Conservation (phyloP, 2,113 vertebrate species). For the Marmota flaviventris region DNA sequence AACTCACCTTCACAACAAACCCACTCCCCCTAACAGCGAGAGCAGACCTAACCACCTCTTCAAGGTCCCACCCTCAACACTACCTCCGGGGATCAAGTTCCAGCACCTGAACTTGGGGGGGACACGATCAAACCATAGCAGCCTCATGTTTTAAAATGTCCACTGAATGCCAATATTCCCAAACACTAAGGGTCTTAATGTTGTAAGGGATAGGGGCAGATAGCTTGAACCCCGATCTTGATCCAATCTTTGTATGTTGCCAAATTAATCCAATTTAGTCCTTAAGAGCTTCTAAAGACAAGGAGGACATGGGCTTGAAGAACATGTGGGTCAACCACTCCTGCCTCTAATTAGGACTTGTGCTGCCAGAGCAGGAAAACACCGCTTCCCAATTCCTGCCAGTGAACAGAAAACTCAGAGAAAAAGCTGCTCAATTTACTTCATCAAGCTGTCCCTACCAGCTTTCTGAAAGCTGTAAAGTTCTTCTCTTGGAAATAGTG, state of each 20-base stretch:
- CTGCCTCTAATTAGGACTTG: neutral
- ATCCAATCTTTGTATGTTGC: slow-evolving; percentile 14
- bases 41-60: neutral
- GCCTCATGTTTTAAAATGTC: neutral
- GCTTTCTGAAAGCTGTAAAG: neutral
- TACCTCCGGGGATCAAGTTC: neutral
- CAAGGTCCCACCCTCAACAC: neutral
- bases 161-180: neutral
- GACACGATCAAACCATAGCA: neutral
- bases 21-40: neutral
- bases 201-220: neutral
- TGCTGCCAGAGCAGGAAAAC: neutral
- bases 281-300: neutral
- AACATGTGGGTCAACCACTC: neutral
- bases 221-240: slow-evolving; percentile 6
- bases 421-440: neutral
- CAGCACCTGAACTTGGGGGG: neutral
- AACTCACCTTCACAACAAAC: neutral
- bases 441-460: neutral
- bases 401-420: neutral
- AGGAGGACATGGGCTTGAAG: neutral
- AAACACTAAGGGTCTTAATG: neutral
- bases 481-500: neutral
- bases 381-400: neutral
- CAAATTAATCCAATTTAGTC: neutral